Base-by-base conservation (phyloP, 2,113 vertebrate species). In the Triplophysa dalaica region DNA sequence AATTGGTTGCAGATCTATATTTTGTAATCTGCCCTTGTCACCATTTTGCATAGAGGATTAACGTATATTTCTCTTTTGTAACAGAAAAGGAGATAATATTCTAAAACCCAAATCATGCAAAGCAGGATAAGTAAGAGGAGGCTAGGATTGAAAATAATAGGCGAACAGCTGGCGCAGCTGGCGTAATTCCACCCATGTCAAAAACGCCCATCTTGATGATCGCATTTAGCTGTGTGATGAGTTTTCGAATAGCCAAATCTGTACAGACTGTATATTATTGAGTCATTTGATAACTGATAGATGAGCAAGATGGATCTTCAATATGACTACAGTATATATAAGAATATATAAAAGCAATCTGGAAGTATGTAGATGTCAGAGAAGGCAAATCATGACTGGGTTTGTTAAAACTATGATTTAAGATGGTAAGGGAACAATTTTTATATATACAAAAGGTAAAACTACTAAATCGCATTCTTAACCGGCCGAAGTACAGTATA, bases 101-200 rank as follows among this genome's bases (percentile, higher is more conserved):
- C 70, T 78, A 69, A 79, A 81, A 69, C 50, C 48, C 45, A 79
- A 81, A 81, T 78, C 76, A 75, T 43, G 38, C 50, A 72, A 73
- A 68, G 70, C 66, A 75, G 60, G 41, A 78, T 60, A n/a, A 50
- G 26, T 12, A 21, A 58, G 12, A 3, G 52, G 29, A 66, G 58
- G 64, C 24, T 48, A 2, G 63, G 21, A 60, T 58, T 76, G 54
- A 74, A 81, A 60, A 75, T 73, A 75, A 65, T 45, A 56, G 61
- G 22, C 16, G 13, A 76, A 64, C 76, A 81, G 70, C 66, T 79
- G 80, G 38, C 64, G 60, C 24, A 60, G 58, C 58, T 48, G 16
- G 29, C 13, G 21, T 38, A 73, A 83, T 41, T 56, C 74, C 26
- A 38, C 50, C 21, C 33, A 72, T 41, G 70, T 62, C n/a, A 75